Percentiles rank a stretch among this genome's conserved stretches.
These are phyloP conservation scores for Condylura cristata DNA, from an alignment of 2,113 vertebrate genomes.

Conservation along the genomic window DNA sequence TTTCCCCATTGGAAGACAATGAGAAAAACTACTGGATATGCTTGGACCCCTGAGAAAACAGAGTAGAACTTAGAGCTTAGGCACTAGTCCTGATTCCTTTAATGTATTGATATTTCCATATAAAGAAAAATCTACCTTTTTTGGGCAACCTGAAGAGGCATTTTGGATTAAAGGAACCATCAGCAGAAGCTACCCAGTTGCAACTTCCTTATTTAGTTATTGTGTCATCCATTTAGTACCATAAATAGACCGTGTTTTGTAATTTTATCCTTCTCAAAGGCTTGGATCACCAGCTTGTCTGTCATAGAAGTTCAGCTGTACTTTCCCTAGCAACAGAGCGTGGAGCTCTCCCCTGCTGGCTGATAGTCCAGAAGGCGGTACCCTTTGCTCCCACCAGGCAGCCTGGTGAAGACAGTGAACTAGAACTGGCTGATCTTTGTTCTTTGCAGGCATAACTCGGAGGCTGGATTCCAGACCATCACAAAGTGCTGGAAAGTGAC, in stretches of 20 bases:
- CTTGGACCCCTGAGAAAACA: not conserved
- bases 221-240: not conserved
- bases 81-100: not conserved
- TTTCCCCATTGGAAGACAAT: not conserved
- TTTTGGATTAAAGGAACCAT: not conserved
- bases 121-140: not conserved
- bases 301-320: not conserved
- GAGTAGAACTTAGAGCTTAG: not conserved
- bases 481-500: not conserved
- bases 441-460: too few relatives aligned
- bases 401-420: not conserved
- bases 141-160: conserved; percentile 7
- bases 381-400: not conserved
- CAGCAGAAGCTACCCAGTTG: not conserved
- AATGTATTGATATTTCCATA: not conserved
- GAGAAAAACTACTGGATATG: not conserved
- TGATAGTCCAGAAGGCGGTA: not conserved
- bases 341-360: not conserved
- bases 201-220: not conserved
- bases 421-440: too few relatives aligned
- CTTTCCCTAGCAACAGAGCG: not conserved
- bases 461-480: too few relatives aligned
- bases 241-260: not conserved
- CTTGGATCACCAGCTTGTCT: not conserved
- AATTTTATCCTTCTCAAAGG: not conserved